phyloP scores from a whole-genome alignment of 1,140 invertebrate species.

The Pogonognathellus flavescens region DNA sequence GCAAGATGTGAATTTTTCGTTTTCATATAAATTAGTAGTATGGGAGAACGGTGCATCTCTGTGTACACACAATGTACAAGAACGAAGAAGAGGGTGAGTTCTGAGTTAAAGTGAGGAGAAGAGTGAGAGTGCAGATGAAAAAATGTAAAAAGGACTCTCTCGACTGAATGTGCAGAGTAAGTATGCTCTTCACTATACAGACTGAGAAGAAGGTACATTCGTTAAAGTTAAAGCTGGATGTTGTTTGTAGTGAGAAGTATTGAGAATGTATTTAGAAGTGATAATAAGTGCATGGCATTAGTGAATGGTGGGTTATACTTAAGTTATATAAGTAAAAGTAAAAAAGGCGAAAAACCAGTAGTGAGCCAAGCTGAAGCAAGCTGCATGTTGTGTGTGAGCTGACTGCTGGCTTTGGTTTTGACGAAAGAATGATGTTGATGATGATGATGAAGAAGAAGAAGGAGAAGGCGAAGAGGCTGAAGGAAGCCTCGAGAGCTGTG shows the following conservation, averaged over 20 bases:
- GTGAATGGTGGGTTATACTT: not conserved
- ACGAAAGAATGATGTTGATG: not conserved
- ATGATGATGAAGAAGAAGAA: no score
- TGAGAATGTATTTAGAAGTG: conserved; percentile 29
- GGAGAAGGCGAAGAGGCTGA: not conserved
- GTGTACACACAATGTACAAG: not conserved
- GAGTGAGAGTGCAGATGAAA: not conserved
- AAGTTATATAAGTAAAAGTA: not conserved
- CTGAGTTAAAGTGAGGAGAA: not conserved
- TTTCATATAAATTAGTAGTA: conserved; percentile 13
- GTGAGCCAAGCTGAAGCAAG: not conserved
- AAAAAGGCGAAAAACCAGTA: conserved; percentile 56
- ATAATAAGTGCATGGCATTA: conserved; percentile 29
- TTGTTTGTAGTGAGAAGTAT: not conserved
- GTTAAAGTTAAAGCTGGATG: not conserved
- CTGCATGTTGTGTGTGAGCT: no score
- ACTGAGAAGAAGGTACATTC: not conserved
- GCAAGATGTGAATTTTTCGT: conserved; percentile 49
- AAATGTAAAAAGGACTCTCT: conserved; percentile 6
- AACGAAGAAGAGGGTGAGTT: not conserved
- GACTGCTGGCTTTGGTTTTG: conserved; percentile 26
- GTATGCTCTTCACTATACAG: not conserved
- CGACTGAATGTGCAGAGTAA: not conserved
- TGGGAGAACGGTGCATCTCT: not conserved
- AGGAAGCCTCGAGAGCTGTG: not conserved